These are phyloP conservation scores for Lepisosteus oculatus DNA, from an alignment of 2,113 vertebrate genomes.

Conservation along the genomic window DNA sequence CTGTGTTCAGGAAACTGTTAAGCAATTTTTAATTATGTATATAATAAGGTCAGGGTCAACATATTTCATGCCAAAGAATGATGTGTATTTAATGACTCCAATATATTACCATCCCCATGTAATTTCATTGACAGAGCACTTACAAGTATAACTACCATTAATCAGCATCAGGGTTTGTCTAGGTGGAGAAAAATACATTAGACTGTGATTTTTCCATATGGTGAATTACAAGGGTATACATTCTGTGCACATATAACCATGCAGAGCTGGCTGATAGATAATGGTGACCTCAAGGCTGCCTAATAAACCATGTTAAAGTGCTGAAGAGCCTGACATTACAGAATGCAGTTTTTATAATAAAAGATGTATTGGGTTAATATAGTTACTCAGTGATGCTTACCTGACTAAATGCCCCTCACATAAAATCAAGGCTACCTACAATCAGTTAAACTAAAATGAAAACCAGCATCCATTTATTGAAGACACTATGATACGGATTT, in stretches of 20 bases:
- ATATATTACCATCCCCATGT: conserved; percentile 74
- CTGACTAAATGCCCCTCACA: conserved; percentile 91
- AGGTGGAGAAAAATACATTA: conserved; percentile 77
- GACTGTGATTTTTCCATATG: conserved; percentile 64
- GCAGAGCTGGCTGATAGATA: conserved; percentile 90
- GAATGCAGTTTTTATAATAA: conserved; percentile 97
- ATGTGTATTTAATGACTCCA: conserved; percentile 78
- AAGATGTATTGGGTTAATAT: conserved; percentile 99
- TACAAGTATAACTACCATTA: conserved; percentile 69
- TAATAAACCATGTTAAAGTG: conserved; percentile 98
- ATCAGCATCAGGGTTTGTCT: conserved; percentile 79
- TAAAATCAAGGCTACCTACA: conserved; percentile 81
- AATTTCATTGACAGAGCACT: conserved; percentile 73
- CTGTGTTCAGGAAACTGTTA: conserved; percentile 63
- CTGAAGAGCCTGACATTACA: conserved; percentile 86
- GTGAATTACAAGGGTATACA: conserved; percentile 76
- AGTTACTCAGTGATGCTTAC: conserved; percentile 98
- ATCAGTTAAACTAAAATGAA: conserved; percentile 72
- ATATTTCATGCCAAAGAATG: conserved; percentile 82
- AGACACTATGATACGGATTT: not conserved
- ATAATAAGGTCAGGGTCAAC: conserved; percentile 80
- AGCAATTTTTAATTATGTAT: conserved; percentile 76
- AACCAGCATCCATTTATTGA: conserved; percentile 27
- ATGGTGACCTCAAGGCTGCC: conserved; percentile 91
- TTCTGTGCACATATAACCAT: conserved; percentile 76